These are phyloP conservation scores for Arbacia lixula DNA, from an alignment of 53 echinoderm and acorn worm species.

Conservation along the genomic window DNA sequence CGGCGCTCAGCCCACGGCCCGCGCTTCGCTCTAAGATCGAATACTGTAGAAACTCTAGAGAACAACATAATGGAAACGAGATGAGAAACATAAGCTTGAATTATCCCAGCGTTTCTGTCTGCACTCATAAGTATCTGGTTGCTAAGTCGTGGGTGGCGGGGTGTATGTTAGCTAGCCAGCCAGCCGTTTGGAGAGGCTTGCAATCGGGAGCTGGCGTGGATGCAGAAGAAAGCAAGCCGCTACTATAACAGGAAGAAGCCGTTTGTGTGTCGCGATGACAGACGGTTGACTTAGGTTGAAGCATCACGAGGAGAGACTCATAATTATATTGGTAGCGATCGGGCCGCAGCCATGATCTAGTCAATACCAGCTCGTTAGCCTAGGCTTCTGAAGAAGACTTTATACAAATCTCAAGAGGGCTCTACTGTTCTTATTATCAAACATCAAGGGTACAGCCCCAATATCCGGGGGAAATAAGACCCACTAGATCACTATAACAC, in stretches of 20 bases:
- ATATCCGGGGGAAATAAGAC: too few relatives aligned
- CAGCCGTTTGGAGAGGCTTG: neutral
- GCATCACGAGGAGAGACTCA: too few relatives aligned
- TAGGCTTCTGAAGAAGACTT: too few relatives aligned
- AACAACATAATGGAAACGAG: neutral
- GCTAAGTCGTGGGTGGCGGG: slow-evolving; percentile 40
- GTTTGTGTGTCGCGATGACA: slow-evolving; percentile 44
- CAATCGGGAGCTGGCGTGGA: neutral
- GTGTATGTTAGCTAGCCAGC: slow-evolving; percentile 4
- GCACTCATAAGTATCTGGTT: slow-evolving; percentile 28
- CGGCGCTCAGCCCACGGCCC: neutral
- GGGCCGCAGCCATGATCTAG: too few relatives aligned
- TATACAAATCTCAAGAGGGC: too few relatives aligned
- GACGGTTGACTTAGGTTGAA: too few relatives aligned
- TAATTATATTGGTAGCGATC: too few relatives aligned
- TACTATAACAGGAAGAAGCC: slow-evolving; percentile 33
- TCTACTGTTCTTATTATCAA: too few relatives aligned
- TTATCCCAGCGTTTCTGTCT: slow-evolving; percentile 25
- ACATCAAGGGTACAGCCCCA: too few relatives aligned
- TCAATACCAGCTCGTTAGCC: too few relatives aligned
- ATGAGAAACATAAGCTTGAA: slow-evolving; percentile 18
- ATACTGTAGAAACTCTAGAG: neutral
- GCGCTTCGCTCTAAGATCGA: neutral
- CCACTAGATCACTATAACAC: too few relatives aligned
- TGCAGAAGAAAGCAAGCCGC: slow-evolving; percentile 35